Evolutionary conservation across 2,888 invertebrate species (phyloP).

Genomic region (Rhynchonema sp.): DNA sequence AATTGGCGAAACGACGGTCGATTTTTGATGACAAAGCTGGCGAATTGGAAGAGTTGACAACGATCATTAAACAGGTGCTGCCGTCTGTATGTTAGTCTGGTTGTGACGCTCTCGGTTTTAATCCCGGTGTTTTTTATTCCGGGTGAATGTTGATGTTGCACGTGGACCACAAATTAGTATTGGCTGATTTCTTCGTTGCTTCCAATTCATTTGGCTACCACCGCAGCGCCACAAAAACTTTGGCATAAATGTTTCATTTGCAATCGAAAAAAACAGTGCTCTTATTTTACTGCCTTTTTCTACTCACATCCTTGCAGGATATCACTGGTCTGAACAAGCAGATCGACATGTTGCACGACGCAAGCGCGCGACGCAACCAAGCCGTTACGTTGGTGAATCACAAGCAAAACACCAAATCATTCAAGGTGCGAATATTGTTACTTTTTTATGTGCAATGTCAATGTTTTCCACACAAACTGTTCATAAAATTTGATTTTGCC

Average conservation of each 20-base stretch:
- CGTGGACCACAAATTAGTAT: too few species aligned
- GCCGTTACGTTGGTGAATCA: not conserved
- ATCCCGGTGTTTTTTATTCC: not conserved
- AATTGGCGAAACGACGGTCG: slow-evolving; percentile 42
- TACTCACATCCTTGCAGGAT: too few species aligned
- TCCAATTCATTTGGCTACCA: too few species aligned
- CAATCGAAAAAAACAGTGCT: too few species aligned
- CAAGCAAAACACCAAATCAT: not conserved
- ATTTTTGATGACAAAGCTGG: slow-evolving; percentile 58
- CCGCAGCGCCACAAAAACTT: too few species aligned
- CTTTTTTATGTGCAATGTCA: too few species aligned
- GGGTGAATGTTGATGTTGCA: too few species aligned
- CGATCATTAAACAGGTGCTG: slow-evolving; percentile 78
- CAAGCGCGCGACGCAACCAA: not conserved
- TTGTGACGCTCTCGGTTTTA: slow-evolving; percentile 32
- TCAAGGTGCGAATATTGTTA: not conserved
- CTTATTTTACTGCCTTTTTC: too few species aligned
- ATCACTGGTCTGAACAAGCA: slow-evolving; percentile 81
- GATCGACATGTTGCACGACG: slow-evolving; percentile 53
- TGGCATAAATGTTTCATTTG: too few species aligned
- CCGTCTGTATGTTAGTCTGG: slow-evolving; percentile 32
- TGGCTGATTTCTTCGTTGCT: too few species aligned
- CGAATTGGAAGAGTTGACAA: slow-evolving; percentile 90
- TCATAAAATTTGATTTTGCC: not conserved
- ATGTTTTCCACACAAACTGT: too few species aligned